phyloP scores from a whole-genome alignment of 2,113 vertebrate genomes.

The Strix aluco region DNA sequence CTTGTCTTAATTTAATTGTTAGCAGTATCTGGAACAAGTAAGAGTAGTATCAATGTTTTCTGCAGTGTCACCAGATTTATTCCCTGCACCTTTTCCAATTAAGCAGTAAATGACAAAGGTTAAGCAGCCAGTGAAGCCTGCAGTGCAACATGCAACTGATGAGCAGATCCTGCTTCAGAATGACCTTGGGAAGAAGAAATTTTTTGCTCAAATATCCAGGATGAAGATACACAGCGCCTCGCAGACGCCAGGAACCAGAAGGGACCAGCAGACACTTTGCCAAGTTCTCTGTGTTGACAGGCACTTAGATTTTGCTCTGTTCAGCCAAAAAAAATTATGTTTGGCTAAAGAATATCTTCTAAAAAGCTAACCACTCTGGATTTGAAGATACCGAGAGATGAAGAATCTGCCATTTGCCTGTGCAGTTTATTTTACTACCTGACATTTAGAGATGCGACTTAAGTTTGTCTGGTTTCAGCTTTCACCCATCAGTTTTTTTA shows the following conservation, averaged over 20 bases:
- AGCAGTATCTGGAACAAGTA: not conserved
- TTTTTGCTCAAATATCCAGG: not conserved
- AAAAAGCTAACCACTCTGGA: not conserved
- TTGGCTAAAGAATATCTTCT: constrained; percentile 1
- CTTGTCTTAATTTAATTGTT: not conserved
- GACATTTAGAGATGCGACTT: constrained; percentile 17
- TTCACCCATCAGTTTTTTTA: not conserved
- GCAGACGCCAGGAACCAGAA: not conserved
- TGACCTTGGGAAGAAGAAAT: not conserved
- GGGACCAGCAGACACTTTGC: not conserved
- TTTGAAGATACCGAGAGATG: not conserved
- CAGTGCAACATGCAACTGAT: not conserved
- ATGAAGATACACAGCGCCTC: not conserved
- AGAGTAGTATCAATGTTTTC: not conserved
- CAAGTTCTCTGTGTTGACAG: not conserved
- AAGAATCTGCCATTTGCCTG: constrained; percentile 12
- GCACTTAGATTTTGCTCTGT: not conserved
- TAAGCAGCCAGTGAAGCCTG: not conserved
- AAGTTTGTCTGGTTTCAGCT: not conserved
- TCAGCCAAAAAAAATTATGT: constrained; percentile 3
- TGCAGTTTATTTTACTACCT: not conserved
- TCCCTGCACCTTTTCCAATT: not conserved
- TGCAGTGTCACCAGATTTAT: not conserved
- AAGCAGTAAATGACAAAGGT: not conserved
- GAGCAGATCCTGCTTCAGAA: not conserved